Percentiles rank a stretch among this genome's conserved stretches.
phyloP scores from a whole-genome alignment of 2,113 vertebrate genomes.

The Collichthys lucidus region DNA sequence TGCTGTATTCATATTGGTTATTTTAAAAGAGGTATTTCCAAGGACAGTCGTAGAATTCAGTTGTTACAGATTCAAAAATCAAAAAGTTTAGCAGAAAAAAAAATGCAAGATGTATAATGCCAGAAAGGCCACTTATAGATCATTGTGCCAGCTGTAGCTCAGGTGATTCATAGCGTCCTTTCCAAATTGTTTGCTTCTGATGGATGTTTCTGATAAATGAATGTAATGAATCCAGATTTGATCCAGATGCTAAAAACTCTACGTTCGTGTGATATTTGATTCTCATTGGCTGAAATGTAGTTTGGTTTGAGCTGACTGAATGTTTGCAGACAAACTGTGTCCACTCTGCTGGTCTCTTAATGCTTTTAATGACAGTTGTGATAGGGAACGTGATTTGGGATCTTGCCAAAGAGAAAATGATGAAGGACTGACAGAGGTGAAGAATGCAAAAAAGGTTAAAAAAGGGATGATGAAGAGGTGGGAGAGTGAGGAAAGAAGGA shows the following conservation, averaged over 20 bases:
- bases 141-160: neutral
- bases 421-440: constrained; percentile 1
- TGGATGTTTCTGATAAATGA: neutral
- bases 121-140: neutral
- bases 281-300: neutral
- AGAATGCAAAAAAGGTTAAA: neutral
- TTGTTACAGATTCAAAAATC: neutral
- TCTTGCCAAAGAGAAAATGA: constrained; percentile 5
- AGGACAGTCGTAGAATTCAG: neutral
- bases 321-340: constrained; percentile 7
- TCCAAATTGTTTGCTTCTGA: neutral
- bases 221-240: neutral
- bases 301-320: constrained; percentile 12
- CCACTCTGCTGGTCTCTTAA: neutral
- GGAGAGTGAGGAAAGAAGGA: neutral
- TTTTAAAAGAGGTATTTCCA: too few relatives aligned
- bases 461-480: neutral
- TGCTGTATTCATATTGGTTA: too few relatives aligned
- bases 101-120: neutral
- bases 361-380: neutral
- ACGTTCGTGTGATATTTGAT: neutral
- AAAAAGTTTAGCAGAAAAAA: neutral
- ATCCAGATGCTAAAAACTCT: neutral
- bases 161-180: neutral
- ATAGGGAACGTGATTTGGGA: constrained; percentile 27